Conservation (phyloP, 2,797 vertebrate species). For the Acanthurus lineatus region DNA sequence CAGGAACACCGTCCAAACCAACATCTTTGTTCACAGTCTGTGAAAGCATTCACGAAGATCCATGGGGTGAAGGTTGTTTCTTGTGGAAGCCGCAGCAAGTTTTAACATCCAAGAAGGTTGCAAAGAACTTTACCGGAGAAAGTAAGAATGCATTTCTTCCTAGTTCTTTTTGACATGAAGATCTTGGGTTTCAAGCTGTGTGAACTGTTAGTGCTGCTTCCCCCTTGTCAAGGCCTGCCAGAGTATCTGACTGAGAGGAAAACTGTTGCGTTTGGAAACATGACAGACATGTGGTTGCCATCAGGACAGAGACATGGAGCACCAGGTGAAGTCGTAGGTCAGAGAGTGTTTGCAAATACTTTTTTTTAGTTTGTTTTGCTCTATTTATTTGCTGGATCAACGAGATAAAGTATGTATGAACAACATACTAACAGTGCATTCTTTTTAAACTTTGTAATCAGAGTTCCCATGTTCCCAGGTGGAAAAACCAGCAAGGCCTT, state of each 20-base stretch:
- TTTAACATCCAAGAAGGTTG: constrained; percentile 45
- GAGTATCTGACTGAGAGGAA: constrained; percentile 48
- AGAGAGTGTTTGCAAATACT: constrained; percentile 20
- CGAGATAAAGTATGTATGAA: not conserved
- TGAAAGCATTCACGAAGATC: constrained; percentile 61
- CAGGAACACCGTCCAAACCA: constrained; percentile 65
- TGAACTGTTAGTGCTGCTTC: constrained; percentile 51
- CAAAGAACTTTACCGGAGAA: constrained; percentile 51
- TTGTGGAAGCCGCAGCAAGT: constrained; percentile 34
- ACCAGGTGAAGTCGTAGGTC: constrained; percentile 52
- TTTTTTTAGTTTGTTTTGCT: constrained; percentile 16
- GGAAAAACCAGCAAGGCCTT: not conserved
- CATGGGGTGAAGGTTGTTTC: constrained; percentile 33
- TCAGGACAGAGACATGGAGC: constrained; percentile 62
- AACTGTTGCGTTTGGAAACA: constrained; percentile 70
- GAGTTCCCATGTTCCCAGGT: too few species aligned
- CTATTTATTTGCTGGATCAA: not conserved
- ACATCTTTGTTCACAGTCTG: constrained; percentile 58
- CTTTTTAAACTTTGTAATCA: too few species aligned
- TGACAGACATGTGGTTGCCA: constrained; percentile 72
- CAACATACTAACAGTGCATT: not conserved
- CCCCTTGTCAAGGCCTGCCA: constrained; percentile 48
- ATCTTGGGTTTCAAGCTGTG: constrained; percentile 54
- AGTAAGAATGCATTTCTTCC: constrained; percentile 39
- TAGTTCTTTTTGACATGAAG: constrained; percentile 57